phyloP scores from a whole-genome alignment of 2,888 invertebrate genomes.

The Ethmia dodecea region DNA sequence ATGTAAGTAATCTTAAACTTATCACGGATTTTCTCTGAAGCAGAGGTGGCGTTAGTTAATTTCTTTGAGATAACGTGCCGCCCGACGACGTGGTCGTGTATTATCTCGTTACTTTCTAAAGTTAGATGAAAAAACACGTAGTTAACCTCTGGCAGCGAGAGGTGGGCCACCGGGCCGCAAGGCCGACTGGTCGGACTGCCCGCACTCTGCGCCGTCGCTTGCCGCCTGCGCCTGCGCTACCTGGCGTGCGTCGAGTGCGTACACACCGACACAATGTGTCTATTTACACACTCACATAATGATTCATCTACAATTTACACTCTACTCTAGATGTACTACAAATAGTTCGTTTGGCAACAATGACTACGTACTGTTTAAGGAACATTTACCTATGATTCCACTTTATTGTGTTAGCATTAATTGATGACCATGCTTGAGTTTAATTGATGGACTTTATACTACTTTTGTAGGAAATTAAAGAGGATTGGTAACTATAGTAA shows the following conservation, averaged over 20 bases:
- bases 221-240: conserved; percentile 21
- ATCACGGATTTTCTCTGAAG: no score
- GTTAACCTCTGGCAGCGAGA: conserved; percentile 73
- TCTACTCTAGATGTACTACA: no score
- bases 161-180: conserved; percentile 60
- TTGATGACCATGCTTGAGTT: no score
- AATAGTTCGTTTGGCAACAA: no score
- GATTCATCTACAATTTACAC: conserved; percentile 10
- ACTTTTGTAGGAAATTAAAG: no score
- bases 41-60: conserved; percentile 18
- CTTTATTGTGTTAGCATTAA: no score
- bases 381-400: no score
- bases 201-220: conserved; percentile 19
- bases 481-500: no score
- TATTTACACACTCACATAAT: conserved; percentile 6
- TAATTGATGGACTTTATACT: no score
- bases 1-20: no score
- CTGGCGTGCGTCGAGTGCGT: conserved; percentile 24
- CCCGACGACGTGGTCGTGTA: conserved; percentile 25
- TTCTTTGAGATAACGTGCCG: conserved; percentile 36
- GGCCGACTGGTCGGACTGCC: conserved; percentile 55
- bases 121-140: conserved; percentile 69
- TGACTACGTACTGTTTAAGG: no score
- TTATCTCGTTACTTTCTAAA: conserved; percentile 72
- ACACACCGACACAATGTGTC: conserved; percentile 13